Conservation (phyloP, 2,888 invertebrate species). For the Lasioglossum lativentre region DNA sequence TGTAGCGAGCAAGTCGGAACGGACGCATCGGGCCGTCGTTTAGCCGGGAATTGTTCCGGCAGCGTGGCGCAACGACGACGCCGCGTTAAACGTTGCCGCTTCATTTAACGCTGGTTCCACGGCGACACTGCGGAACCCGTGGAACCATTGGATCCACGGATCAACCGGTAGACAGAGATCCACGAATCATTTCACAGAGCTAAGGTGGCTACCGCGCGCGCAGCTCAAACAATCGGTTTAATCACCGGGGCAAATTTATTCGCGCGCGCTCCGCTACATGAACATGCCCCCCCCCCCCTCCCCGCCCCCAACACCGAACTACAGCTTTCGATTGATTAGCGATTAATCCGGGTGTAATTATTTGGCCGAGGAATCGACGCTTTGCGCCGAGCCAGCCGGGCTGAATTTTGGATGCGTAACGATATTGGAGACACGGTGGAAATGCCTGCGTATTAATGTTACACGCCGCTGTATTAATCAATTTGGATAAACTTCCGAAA, state of each 20-base stretch:
- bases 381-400: not conserved
- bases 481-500: too few relatives aligned
- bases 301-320: not conserved
- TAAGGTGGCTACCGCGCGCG: not conserved
- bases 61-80: slow-evolving; percentile 3
- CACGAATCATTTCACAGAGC: not conserved
- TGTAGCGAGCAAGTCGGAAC: slow-evolving; percentile 15
- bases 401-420: not conserved
- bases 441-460: not conserved
- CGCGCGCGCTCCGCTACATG: not conserved
- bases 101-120: slow-evolving; percentile 32
- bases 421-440: not conserved
- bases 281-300: not conserved
- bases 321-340: not conserved
- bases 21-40: slow-evolving; percentile 34
- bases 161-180: not conserved
- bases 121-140: not conserved
- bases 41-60: slow-evolving; percentile 47
- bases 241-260: not conserved
- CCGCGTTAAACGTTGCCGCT: slow-evolving; percentile 42
- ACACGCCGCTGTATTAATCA: not conserved
- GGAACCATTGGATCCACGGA: not conserved
- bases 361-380: not conserved
- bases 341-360: not conserved
- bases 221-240: slow-evolving; percentile 1